Base-by-base conservation (phyloP, 30 jellyfish, hydroid and myxozoan genomes). In the Calvadosia cruxmelitensis region DNA sequence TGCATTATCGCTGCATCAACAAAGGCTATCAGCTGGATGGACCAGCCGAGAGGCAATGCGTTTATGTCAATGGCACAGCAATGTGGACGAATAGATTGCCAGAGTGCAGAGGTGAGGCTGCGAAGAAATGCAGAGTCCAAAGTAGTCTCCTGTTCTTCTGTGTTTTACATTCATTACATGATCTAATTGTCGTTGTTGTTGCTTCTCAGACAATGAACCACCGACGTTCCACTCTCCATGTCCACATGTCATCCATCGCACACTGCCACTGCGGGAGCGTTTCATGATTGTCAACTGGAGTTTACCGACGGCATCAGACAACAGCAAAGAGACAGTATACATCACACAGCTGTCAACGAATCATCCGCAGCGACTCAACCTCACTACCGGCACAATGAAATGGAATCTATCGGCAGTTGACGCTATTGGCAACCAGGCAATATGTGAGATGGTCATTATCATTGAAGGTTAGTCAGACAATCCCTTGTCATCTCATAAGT, bases 51-150 rank as follows among this genome's bases (percentile, higher is more conserved):
- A 76, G 97, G 67, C 77, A 93, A 28, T 88, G 97, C 64, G 53
- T 33, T 0, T 80, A 27, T 73, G 36, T 61, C 2, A 71, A 50
- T 24, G 77, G 64, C 20, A 70, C 1, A 29, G 35, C 64, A 49
- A 64, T 25, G 26, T 88, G 97, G 97, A 65, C 88, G n/a, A 94
- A 94, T 2, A 63, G 62, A 16, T 69, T 78, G 29, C 97, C 97
- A 13, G 29, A 12, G 1, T 88, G 97, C 80, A 65, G 49, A 67
- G 97, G 97, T 88, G 33, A 33, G 72, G 23, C 26, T 5, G 16
- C 16, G 69, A 5, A 31, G n/a, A n/a, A n/a, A n/a, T n/a, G n/a
- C n/a, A n/a, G n/a, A n/a, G n/a, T n/a, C n/a, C n/a, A n/a, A n/a
- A n/a, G n/a, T n/a, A n/a, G n/a, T n/a, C n/a, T 42, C 15, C 57